Conservation (phyloP, 2,113 vertebrate species). For the Scartelaos histophorus region DNA sequence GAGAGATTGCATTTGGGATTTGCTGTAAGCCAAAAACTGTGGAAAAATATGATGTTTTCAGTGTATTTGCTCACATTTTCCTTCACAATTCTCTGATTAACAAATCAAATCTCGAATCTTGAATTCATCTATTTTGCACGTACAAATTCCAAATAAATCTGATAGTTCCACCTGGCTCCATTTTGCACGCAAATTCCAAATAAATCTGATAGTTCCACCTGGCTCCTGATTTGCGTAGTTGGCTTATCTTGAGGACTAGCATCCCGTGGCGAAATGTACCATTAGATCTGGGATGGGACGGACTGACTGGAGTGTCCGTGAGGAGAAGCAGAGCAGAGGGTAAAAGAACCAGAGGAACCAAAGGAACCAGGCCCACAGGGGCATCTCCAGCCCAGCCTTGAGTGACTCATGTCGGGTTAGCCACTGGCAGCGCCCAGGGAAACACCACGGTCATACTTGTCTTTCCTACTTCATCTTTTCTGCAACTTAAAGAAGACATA, state of each 20-base stretch:
- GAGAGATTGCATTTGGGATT: too few relatives aligned
- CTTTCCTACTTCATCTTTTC: slow-evolving; percentile 31
- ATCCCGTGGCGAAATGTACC: background rate
- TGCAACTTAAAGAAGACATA: slow-evolving; percentile 43
- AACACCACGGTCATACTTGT: slow-evolving; percentile 42
- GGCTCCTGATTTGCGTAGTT: background rate
- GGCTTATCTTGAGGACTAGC: background rate
- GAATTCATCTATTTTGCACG: background rate
- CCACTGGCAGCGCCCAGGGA: slow-evolving; percentile 43
- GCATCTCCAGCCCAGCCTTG: slow-evolving; percentile 42
- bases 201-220: background rate
- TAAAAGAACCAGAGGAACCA: slow-evolving; percentile 35
- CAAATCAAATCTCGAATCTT: too few relatives aligned
- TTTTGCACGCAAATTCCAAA: background rate
- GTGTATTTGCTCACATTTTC: too few relatives aligned
- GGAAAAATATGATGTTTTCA: too few relatives aligned
- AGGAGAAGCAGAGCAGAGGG: slow-evolving; percentile 29
- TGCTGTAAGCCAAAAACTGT: too few relatives aligned
- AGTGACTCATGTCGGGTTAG: slow-evolving; percentile 60
- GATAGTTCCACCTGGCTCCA: background rate
- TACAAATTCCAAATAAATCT: background rate
- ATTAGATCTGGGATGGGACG: slow-evolving; percentile 31
- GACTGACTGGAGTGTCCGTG: slow-evolving; percentile 38
- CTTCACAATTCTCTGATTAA: too few relatives aligned
- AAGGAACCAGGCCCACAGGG: slow-evolving; percentile 27